Conservation (phyloP, 2,113 vertebrate species). For the Phaethornis superciliosus region DNA sequence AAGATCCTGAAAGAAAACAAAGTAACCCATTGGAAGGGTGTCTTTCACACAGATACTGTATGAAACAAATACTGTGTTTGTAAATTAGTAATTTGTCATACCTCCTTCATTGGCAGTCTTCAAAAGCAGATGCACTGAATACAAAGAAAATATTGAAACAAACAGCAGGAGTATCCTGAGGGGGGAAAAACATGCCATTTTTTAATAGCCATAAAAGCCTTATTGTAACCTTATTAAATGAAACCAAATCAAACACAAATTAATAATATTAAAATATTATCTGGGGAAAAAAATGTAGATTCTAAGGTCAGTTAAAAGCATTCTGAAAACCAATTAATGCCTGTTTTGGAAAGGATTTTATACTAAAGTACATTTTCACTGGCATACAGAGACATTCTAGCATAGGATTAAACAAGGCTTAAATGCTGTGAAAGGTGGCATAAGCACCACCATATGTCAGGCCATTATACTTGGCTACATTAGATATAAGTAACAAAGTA, state of each 20-base stretch:
- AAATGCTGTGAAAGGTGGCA: not conserved
- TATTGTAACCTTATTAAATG: not conserved
- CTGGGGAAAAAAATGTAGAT: not conserved
- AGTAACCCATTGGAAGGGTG: not conserved
- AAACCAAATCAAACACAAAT: not conserved
- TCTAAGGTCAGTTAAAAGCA: not conserved
- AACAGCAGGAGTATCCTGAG: constrained; percentile 88
- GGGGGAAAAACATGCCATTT: not conserved
- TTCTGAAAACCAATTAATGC: not conserved
- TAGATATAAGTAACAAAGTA: not conserved
- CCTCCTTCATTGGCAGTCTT: constrained; percentile 99
- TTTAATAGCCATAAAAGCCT: not conserved
- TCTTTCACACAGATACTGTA: not conserved
- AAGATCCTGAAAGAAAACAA: constrained; percentile 78
- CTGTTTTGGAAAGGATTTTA: not conserved
- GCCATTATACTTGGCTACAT: not conserved
- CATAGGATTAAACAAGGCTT: not conserved
- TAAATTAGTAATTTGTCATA: constrained; percentile 48
- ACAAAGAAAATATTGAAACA: constrained; percentile 92
- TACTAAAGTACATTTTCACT: not conserved
- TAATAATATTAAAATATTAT: not conserved
- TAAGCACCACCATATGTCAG: fast-evolving
- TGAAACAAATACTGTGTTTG: not conserved
- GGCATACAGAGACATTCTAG: not conserved
- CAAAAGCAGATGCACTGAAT: constrained; percentile 96